A percentile compares a stretch with the other conserved stretches of the same genome.
phyloP scores from a whole-genome alignment of 2,888 invertebrate species.

The Calameuta idolon region DNA sequence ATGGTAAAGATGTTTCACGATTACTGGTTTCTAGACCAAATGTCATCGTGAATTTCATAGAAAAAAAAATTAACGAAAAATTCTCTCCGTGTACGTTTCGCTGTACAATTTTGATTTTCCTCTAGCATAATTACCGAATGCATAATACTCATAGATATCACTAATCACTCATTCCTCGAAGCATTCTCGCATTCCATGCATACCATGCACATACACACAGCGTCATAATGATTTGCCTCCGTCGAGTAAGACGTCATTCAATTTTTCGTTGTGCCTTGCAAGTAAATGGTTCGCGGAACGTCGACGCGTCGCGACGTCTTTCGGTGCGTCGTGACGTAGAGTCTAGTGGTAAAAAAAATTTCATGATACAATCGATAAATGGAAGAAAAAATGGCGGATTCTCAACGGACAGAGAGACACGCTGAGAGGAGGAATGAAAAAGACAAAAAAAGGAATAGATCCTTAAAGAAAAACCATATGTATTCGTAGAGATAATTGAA shows the following conservation, averaged over 20 bases:
- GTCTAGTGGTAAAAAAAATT: neutral
- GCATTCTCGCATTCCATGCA: neutral
- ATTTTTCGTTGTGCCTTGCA: conserved; percentile 21
- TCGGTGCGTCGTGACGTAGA: neutral
- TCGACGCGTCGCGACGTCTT: neutral
- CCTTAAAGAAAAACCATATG: too few relatives aligned
- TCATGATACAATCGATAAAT: neutral
- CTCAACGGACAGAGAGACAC: too few relatives aligned
- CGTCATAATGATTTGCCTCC: neutral
- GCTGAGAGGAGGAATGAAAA: neutral
- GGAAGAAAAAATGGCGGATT: neutral
- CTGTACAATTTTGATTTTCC: neutral
- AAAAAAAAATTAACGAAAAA: too few relatives aligned
- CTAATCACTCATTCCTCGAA: neutral
- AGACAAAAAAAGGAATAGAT: neutral
- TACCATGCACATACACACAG: neutral
- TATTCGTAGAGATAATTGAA: neutral
- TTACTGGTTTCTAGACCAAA: too few relatives aligned
- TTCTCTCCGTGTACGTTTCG: too few relatives aligned
- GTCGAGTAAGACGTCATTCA: conserved; percentile 1
- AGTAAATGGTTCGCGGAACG: conserved; percentile 6
- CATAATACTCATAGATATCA: neutral
- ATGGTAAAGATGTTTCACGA: too few relatives aligned
- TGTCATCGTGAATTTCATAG: too few relatives aligned
- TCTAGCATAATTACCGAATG: neutral